Evolutionary conservation across 2,888 invertebrate species (phyloP), one percentile per base, ranked within the genome.

Genomic region (Folsomia candida): DNA sequence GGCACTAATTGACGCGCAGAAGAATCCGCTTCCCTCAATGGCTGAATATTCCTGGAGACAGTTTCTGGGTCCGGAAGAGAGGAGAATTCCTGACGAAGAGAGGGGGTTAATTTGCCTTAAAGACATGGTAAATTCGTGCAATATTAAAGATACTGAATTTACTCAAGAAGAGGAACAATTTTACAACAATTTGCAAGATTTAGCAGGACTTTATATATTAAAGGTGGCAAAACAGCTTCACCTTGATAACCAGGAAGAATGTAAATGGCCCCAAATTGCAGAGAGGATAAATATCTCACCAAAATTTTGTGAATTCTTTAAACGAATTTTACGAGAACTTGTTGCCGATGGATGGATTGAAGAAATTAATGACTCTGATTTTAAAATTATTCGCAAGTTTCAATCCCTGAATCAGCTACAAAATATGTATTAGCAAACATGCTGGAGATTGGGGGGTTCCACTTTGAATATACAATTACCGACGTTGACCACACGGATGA

Each of bases 401-500:
- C 47, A 9, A 18, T 18, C 47, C 9, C 9, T 47, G 18, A 18
- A 47, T 11, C 9, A 47, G 18, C 18, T 47, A 47, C 9, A 9
- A 47, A 11, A 11, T 18, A 47, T 11, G 18, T 47, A 11, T 9
- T 18, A 47, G 47, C 47, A 1, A 9, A 60, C 22, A 22, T 73
- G 62, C 69, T 71, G 2, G 68, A 68, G 2, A 26, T 63, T 28
- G 28, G 66, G 27, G 22, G 58, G 1, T 57, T 20, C 3, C 68
- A 60, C 51, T 47, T 47, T 47, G 73, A 73, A 24, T 11, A 62
- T 0, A 69, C 69, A 0, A 51, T 66, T 20, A 71, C 74, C 0
- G 74, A 74, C 59, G 67, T 74, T 28, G 69, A 69, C 1, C 67
- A 67, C 20, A 65, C 68, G 58, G 20, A 24, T 1, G 67, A 67